Evolutionary conservation across 1,140 invertebrate genomes (phyloP).

Genomic region (Danaus melanippus): DNA sequence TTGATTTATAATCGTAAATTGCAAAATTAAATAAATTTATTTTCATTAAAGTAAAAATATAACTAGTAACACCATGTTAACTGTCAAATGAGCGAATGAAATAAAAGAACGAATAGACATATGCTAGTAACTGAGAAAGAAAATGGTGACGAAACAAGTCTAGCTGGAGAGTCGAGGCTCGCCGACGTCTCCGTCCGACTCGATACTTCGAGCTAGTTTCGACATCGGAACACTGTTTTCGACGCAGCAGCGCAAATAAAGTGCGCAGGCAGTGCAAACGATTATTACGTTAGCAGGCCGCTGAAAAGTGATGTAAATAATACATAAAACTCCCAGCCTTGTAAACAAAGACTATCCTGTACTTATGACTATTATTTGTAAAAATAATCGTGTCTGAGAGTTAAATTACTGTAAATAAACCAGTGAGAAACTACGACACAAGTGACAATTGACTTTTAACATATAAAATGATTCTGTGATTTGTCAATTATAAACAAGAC

Average conservation of each 20-base stretch:
- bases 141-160: constrained; percentile 33
- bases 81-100: constrained; percentile 43
- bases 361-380: constrained; percentile 33
- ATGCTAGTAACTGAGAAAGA: constrained; percentile 44
- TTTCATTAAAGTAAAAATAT: background rate
- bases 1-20: too few species aligned
- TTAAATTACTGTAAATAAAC: constrained; percentile 31
- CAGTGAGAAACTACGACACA: constrained; percentile 60
- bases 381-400: constrained; percentile 40
- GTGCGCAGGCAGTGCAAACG: constrained; percentile 64
- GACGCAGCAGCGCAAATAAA: constrained; percentile 67
- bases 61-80: constrained; percentile 30
- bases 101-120: constrained; percentile 22
- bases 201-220: constrained; percentile 31
- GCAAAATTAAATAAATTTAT: too few species aligned
- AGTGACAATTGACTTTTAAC: constrained; percentile 55
- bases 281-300: constrained; percentile 62
- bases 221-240: constrained; percentile 45
- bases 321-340: constrained; percentile 48
- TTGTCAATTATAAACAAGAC: constrained; percentile 37
- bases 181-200: background rate
- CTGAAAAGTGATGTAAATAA: constrained; percentile 69
- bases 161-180: background rate
- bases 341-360: constrained; percentile 54
- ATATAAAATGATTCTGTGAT: constrained; percentile 55